Evolutionary conservation across 2,113 vertebrate species (phyloP), one percentile per base, ranked within the genome.

Genomic region (Trochalopteron elliotii): DNA sequence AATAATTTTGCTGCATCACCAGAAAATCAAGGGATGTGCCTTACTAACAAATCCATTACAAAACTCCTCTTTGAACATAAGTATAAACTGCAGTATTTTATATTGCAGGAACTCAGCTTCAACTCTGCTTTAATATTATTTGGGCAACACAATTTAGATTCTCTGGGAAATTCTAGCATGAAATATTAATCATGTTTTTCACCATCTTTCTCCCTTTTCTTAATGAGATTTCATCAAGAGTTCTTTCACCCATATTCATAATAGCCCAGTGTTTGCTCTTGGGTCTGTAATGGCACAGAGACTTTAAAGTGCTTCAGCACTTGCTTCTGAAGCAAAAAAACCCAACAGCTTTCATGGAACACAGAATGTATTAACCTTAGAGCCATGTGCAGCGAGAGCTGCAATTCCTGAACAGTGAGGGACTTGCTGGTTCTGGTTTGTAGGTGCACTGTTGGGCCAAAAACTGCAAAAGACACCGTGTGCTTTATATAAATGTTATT

Each of bases 351-450:
- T 52, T 52, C 27, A 15, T 27, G 31, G 20, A 72, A 31, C 24
- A 8, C 27, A 72, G 28, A 60, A 25, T 19, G 13, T 3, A 22
- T 64, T 37, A 75, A 60, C 11, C 6, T 52, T 37, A 47, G 4
- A 9, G 23, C 23, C 23, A 27, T 5, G 42, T 9, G 16, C 44
- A 72, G 70, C 59, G 93, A 91, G 67, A 85, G 12, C 10, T 31
- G 15, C 64, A 67, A 4, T 40, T 65, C 71, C 37, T 69, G 35
- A 75, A 15, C 53, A 0, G 0, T 3, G 27, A 0, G 0, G 53
- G 33, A 60, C 44, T 20, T 37, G 15, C 17, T 49, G 65, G 31
- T 61, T 77, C 49, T 68, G 55, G 37, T 31, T 39, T 69, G 70
- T 37, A 76, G 53, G 16, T 27, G 39, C n/a, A 31, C 44, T 50